Base-by-base conservation (phyloP, 2,888 invertebrate genomes). In the Hypomecis punctinalis region DNA sequence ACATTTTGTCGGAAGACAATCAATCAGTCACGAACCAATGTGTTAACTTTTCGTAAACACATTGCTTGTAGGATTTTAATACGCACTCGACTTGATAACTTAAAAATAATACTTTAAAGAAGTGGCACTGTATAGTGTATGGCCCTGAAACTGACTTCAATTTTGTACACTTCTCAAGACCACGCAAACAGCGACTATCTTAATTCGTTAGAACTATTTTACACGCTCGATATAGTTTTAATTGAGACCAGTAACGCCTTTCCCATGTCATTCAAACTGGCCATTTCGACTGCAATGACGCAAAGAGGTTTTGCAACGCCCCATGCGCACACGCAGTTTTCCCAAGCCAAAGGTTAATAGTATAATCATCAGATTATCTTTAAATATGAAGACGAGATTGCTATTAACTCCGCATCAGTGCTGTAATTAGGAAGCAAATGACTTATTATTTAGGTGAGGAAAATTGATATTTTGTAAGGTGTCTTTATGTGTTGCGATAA, bases 261-360 rank as follows among this genome's bases (percentile, higher is more conserved):
- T 82, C 82, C 58, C 80, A 82, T 78, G 79, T 77, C 70, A 76
- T 74, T 76, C 74, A 67, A 68, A 54, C 65, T 49, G 60, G 66
- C 60, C 66, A 67, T 62, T 70, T 53, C 23, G 61, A 33, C 36
- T 57, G 57, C 42, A 71, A 65, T 63, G 66, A 63, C 61, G 53
- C 63, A 66, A 60, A 57, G 62, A 37, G 7, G 43, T 88, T 83
- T 85, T 78, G 85, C 80, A 86, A 87, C 75, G 64, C 62, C 36
- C 42, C 61, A 53, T 64, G 43, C 63, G 66, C 67, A 39, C 43
- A 61, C 61, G 67, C 76, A 71, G 77, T 83, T 81, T 89, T 88
- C 88, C 79, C 86, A 86, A 75, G 82, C 79, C 68, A 86, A 84
- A 89, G 89, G 86, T 88, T 88, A 88, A 84, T 84, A 81, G 81